phyloP scores from a whole-genome alignment of 2,113 vertebrate species.

The Gobius niger region DNA sequence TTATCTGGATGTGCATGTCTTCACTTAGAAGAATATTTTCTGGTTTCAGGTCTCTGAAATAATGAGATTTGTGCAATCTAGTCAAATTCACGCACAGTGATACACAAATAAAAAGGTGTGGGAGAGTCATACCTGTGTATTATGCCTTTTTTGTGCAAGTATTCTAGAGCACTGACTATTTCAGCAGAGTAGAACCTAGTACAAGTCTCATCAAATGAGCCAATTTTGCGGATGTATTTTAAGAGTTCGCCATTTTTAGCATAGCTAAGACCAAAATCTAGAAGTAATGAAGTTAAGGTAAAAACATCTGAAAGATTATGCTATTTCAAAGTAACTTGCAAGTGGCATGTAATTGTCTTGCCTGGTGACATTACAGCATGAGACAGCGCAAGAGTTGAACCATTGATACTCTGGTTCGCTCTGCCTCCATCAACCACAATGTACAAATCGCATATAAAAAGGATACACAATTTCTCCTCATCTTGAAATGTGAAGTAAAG shows the following conservation, averaged over 20 bases:
- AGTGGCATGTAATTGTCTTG: background rate
- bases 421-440: background rate
- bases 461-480: slow-evolving; percentile 99
- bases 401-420: background rate
- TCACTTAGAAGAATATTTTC: slow-evolving; percentile 98
- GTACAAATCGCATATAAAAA: slow-evolving; percentile 57
- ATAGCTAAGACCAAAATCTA: slow-evolving; percentile 99
- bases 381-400: background rate
- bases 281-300: slow-evolving; percentile 66
- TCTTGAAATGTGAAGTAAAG: slow-evolving; percentile 99
- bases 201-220: slow-evolving; percentile 98
- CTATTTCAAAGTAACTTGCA: background rate
- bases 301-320: background rate
- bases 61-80: background rate
- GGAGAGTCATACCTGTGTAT: slow-evolving; percentile 89
- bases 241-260: slow-evolving; percentile 98
- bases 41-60: slow-evolving; percentile 95
- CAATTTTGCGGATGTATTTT: slow-evolving; percentile 99
- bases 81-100: background rate
- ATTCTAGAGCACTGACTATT: slow-evolving; percentile 94
- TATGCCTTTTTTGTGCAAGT: slow-evolving; percentile 95
- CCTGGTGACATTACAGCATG: background rate
- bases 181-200: slow-evolving; percentile 98
- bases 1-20: slow-evolving; percentile 99
- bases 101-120: background rate